A percentile compares a stretch with the other conserved stretches of the same genome.
Conservation (phyloP, 2,113 vertebrate genomes). For the Cebidichthys violaceus region DNA sequence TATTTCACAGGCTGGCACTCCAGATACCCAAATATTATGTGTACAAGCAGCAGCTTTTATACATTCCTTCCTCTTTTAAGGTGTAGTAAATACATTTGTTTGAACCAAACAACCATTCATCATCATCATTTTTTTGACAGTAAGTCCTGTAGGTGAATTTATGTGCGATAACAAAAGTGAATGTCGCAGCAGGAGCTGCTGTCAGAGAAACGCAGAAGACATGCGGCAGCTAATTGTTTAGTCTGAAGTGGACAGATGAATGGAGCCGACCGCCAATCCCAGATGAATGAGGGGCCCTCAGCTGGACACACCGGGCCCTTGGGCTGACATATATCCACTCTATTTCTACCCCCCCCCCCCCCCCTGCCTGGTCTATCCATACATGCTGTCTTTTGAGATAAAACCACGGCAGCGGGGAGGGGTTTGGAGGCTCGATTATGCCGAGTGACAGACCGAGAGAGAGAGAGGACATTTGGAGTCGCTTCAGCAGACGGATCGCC, state of each 20-base stretch:
- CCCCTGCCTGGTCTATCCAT: conserved; percentile 41
- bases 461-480: conserved; percentile 56
- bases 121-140: background rate
- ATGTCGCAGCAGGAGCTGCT: background rate
- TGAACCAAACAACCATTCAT: background rate
- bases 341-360: conserved; percentile 32
- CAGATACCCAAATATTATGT: background rate
- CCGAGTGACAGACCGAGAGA: conserved; percentile 63
- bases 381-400: conserved; percentile 69
- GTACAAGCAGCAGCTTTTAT: background rate
- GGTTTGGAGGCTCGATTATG: conserved; percentile 66
- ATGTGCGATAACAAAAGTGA: background rate
- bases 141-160: background rate
- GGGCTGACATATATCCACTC: conserved; percentile 35
- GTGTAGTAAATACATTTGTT: background rate
- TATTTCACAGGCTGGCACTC: background rate
- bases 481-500: conserved; percentile 66
- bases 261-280: conserved; percentile 25
- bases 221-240: conserved; percentile 45
- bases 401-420: conserved; percentile 53
- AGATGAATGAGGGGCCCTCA: conserved; percentile 48
- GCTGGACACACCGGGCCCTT: conserved; percentile 47
- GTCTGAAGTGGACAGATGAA: conserved; percentile 56
- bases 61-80: background rate
- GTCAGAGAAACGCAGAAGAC: no score